Base-by-base conservation (phyloP, 92 coral and sea anemone genomes). In the Diadumene lineata region DNA sequence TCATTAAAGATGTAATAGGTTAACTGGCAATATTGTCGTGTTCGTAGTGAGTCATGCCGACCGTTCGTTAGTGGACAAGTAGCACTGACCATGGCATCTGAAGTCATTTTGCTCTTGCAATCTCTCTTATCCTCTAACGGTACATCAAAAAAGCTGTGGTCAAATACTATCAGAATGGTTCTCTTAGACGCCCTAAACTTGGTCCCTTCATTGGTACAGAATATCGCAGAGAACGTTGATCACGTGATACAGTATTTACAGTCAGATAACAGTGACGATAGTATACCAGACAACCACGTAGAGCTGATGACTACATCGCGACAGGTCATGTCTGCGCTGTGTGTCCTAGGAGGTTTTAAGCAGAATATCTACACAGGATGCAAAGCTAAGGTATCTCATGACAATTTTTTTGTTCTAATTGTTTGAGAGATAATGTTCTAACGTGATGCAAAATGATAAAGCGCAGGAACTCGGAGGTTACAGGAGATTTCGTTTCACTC, bases 51-150 rank as follows among this genome's bases (percentile, higher is more conserved):
- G 58, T 79, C 87, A 68, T 84, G 92, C 58, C 98, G 92, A 50
- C 92, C 97, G 3, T 94, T 88, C 48, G 86, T 94, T 0, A 91
- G 97, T 51, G 98, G 98, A 26, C 97, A 94, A 61, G 98, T 92
- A 51, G 94, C 98, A 21, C 89, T 88, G 71, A 88, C 83, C 68
- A 88, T 94, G 97, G 98, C 98, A n/a, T 91, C 98, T 9, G 98
- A 94, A 73, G 97, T 94, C 43, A 92, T 94, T 51, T 83, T 92
- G 18, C 82, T 94, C 26, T 48, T 94, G 31, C 97, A 90, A 50
- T 82, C 89, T 11, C 83, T 94, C 26, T 64, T 94, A 46, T 73
- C 81, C 0, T 82, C 94, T 1, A 93, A 88, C 46, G 11, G 64
- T 31, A 85, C 88, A 69, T 68, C 88, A 29, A 91, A 81, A 73